These are phyloP conservation scores for Pocillopora damicornis DNA, from an alignment of 64 coral and sea anemone species.

Conservation along the genomic window DNA sequence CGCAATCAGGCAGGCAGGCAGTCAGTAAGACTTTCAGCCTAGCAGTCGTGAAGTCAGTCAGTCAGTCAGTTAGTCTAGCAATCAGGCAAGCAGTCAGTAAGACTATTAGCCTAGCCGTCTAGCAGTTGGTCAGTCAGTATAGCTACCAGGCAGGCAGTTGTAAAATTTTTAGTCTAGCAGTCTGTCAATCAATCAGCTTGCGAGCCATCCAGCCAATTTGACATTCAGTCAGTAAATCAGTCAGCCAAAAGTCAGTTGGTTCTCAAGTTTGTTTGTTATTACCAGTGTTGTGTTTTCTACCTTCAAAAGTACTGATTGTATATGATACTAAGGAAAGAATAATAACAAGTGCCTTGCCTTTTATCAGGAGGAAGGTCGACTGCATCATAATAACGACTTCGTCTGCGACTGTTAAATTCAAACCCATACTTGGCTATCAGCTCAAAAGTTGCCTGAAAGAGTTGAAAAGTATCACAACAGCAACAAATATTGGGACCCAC, in stretches of 20 bases:
- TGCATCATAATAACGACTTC: constrained; percentile 19
- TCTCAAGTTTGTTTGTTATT: background rate
- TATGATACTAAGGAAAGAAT: background rate
- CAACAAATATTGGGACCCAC: background rate
- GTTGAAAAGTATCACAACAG: background rate
- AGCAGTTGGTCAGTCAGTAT: no score
- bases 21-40: background rate
- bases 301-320: background rate
- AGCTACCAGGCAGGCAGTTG: background rate
- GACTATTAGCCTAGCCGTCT: background rate
- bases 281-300: background rate
- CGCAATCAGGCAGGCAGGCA: background rate
- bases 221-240: background rate
- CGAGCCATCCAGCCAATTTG: no score
- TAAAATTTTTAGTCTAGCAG: no score
- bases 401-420: constrained; percentile 8
- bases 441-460: constrained; percentile 56
- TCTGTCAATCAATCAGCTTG: no score
- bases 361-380: constrained; percentile 15
- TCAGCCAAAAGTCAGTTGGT: background rate
- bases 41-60: background rate
- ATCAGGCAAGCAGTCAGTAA: background rate
- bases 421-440: constrained; percentile 52
- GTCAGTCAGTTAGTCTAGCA: background rate
- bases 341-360: constrained; percentile 16